Conservation (phyloP, 2,888 invertebrate species). For the Ferdinandea cuprea region DNA sequence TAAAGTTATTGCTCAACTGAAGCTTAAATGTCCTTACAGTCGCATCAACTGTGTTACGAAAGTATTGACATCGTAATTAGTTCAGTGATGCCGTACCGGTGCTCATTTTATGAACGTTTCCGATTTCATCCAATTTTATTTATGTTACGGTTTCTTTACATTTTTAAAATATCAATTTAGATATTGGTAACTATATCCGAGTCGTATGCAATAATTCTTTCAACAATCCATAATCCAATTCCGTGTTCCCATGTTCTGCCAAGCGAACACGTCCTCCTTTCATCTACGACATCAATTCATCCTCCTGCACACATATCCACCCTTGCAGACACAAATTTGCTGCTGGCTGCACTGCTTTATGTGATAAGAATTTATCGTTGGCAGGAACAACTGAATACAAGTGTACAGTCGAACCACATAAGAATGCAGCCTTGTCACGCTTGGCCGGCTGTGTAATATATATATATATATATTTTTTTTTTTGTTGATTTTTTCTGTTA, state of each 20-base stretch:
- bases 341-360: slow-evolving; percentile 2
- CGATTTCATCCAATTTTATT: no score
- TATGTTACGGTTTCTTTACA: no score
- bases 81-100: no score
- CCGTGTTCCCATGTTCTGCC: slow-evolving; percentile 21
- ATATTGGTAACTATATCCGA: no score
- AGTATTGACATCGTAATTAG: no score
- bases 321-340: neutral
- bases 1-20: no score
- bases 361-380: slow-evolving; percentile 44
- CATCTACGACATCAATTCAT: neutral
- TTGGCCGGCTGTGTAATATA: slow-evolving; percentile 38
- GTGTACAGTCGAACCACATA: slow-evolving; percentile 48
- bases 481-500: neutral
- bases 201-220: neutral
- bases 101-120: no score
- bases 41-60: no score
- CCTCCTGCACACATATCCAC: no score
- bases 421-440: slow-evolving; percentile 57
- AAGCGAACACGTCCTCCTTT: slow-evolving; percentile 26
- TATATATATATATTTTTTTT: no score
- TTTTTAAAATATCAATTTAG: no score
- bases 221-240: slow-evolving; percentile 13
- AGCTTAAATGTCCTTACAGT: no score
- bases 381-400: slow-evolving; percentile 47